A percentile compares a stretch with the other conserved stretches of the same genome.
Conservation (phyloP, 2,113 vertebrate species). For the Zapus hudsonius region DNA sequence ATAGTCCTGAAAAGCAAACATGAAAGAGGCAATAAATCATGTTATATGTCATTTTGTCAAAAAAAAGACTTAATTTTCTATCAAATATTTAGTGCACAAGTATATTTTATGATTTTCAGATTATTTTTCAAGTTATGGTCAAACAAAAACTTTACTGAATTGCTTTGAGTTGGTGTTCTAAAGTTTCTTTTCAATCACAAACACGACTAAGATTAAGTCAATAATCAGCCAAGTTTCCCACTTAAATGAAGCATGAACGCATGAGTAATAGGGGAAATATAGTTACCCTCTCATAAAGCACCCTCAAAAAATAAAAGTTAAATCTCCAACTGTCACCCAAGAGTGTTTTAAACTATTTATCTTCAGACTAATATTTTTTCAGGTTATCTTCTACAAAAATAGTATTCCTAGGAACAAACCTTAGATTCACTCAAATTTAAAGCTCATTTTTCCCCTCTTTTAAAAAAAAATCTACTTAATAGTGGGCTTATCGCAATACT, state of each 20-base stretch:
- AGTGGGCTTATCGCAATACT: neutral
- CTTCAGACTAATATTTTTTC: conserved; percentile 31
- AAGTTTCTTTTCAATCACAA: conserved; percentile 1
- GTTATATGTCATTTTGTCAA: neutral
- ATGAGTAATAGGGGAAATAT: neutral
- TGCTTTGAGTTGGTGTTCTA: neutral
- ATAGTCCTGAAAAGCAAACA: conserved; percentile 30
- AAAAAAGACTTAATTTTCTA: neutral
- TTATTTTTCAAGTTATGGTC: conserved; percentile 5
- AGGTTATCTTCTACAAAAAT: neutral
- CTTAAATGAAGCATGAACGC: neutral
- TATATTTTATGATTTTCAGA: neutral
- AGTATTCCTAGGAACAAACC: neutral
- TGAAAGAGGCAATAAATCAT: neutral
- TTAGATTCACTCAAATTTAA: neutral
- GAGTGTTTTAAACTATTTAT: conserved; percentile 24
- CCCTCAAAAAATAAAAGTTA: neutral
- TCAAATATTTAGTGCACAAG: neutral
- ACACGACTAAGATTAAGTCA: neutral
- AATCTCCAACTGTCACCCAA: neutral
- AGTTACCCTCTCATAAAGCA: neutral
- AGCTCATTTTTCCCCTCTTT: neutral
- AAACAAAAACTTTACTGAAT: conserved; percentile 31
- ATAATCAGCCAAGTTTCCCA: neutral
- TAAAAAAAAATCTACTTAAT: neutral